Conservation (phyloP, 1,140 invertebrate genomes). For the Diabrotica undecimpunctata region DNA sequence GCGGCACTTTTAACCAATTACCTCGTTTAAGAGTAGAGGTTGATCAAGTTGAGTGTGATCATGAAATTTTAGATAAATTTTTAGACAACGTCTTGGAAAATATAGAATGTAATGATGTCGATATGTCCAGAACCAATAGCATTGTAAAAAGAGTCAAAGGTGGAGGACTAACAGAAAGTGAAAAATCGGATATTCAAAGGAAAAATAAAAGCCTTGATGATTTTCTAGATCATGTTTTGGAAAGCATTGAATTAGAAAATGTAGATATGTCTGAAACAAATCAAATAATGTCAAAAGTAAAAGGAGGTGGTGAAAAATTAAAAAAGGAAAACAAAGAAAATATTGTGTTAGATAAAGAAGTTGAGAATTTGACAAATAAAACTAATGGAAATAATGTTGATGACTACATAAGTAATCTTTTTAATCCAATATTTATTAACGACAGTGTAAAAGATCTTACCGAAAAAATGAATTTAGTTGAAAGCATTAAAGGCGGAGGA, state of each 20-base stretch:
- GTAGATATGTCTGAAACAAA: constrained; percentile 30
- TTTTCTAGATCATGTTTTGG: constrained; percentile 33
- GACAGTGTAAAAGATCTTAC: constrained; percentile 58
- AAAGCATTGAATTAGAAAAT: constrained; percentile 10
- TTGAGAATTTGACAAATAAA: constrained; percentile 44
- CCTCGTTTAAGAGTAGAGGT: background rate
- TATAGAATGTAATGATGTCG: constrained; percentile 16
- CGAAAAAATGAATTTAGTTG: constrained; percentile 59
- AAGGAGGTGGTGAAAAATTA: constrained; percentile 56
- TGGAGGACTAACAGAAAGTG: constrained; percentile 11
- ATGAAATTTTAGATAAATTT: constrained; percentile 35
- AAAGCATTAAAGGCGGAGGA: constrained; percentile 74
- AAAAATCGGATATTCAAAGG: constrained; percentile 9
- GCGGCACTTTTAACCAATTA: constrained; percentile 44
- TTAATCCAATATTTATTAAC: constrained; percentile 60
- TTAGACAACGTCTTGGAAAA: constrained; percentile 29
- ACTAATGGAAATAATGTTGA: constrained; percentile 53
- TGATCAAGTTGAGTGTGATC: background rate
- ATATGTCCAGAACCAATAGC: constrained; percentile 27
- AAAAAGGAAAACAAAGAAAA: constrained; percentile 45
- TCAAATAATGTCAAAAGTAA: constrained; percentile 45
- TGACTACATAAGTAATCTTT: constrained; percentile 63
- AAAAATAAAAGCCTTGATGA: constrained; percentile 34
- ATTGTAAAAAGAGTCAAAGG: constrained; percentile 50
- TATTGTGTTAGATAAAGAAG: constrained; percentile 48